Conservation (phyloP, 1,140 invertebrate species). For the Latrodectus geometricus region DNA sequence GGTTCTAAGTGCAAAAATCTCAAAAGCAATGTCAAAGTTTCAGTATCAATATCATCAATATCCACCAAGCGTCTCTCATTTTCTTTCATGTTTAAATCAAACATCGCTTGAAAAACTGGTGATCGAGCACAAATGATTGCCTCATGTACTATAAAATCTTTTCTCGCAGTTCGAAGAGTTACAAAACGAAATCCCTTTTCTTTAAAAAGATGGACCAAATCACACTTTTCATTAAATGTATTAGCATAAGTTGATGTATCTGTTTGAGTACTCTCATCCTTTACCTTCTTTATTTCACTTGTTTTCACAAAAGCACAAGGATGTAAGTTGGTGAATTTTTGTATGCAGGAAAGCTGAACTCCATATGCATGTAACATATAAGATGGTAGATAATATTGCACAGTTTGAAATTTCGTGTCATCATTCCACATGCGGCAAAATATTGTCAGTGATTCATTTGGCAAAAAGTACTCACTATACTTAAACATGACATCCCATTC, state of each 20-base stretch:
- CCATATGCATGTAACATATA: background rate
- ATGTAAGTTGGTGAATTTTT: background rate
- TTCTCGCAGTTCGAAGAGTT: background rate
- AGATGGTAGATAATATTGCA: background rate
- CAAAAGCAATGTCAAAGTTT: background rate
- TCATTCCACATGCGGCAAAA: background rate
- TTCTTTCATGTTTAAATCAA: background rate
- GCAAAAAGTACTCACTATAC: background rate
- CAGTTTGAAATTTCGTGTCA: background rate
- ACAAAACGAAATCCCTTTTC: background rate
- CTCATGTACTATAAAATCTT: background rate
- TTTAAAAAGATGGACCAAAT: background rate
- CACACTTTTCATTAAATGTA: background rate
- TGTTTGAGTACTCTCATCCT: background rate
- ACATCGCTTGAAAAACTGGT: slow-evolving; percentile 4
- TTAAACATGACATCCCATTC: background rate
- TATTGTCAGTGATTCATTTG: background rate
- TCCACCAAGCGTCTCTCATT: background rate
- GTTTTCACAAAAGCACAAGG: background rate
- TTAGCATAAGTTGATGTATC: background rate
- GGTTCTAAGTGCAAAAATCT: background rate
- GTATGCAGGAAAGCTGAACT: background rate
- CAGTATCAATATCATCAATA: background rate
- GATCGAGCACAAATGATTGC: background rate
- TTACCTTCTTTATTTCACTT: background rate